Base-by-base conservation (phyloP, 1,140 invertebrate genomes). In the Bombus fervidus region DNA sequence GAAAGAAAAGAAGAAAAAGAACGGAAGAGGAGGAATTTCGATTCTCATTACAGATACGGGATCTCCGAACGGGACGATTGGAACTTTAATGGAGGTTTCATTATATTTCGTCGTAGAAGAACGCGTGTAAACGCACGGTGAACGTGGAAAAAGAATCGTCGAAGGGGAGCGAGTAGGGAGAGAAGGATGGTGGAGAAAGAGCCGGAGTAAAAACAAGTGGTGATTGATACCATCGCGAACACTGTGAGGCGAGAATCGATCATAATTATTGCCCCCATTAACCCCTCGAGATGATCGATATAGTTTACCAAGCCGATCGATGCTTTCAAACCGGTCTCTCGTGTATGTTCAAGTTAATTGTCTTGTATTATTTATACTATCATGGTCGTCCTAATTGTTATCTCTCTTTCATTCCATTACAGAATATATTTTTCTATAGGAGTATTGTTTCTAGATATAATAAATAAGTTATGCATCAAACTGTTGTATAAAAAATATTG, bases 41-140 rank as follows among this genome's bases (percentile, higher is more conserved):
- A 92, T 92, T 91, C 86, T 92, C 87, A 91, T 93, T 91, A 91
- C 85, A 92, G 91, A 92, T 93, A 91, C 69, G 86, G 74, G 86
- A 80, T 68, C 39, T 53, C 39, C 77, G 85, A 90, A 78, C 75
- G 86, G 86, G 91, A 83, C 47, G 86, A 87, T 89, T 86, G 86
- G 87, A 88, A 87, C 90, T 90, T 91, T 91, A 91, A 91, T 91
- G 62, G 77, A 68, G 34, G 47, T 53, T 66, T 82, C 81, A 90
- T 91, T 91, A 88, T 82, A 88, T 82, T 80, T 75, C 83, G 86
- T 73, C 64, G 86, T 83, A 86, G 85, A 89, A 85, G 86, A 86
- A 81, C 79, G 74, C 75, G 85, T 62, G 69, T 47, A 79, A 57
- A 77, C 64, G 80, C 75, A 18, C 12, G 28, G 1, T 13, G 34